Base-by-base conservation (phyloP, 2,113 vertebrate genomes). In the Phalacrocorax aristotelis region DNA sequence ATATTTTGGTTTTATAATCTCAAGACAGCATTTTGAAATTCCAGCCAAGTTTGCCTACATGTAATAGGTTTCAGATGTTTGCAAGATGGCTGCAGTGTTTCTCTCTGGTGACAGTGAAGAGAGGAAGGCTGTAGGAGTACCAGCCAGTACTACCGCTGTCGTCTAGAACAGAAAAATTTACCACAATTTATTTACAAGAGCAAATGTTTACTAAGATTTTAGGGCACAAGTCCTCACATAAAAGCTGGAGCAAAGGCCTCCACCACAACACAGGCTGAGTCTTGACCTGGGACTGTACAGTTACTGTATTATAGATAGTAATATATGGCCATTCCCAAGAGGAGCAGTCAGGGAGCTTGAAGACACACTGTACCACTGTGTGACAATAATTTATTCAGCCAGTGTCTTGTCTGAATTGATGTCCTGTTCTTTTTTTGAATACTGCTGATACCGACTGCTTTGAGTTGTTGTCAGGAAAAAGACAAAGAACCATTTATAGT, bases 401-500 rank as follows among this genome's bases (percentile, higher is more conserved):
- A 64, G 4, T 61, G 25, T 77, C 75, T 74, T 89, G 13, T 38
- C 69, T 72, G 54, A 95, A 82, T 26, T 89, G 54, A 74, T 76
- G 36, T 38, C 49, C 52, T 76, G 34, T 20, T 91, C 61, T 82
- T 93, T 93, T 89, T 58, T 29, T 49, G 42, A 93, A 26, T 57
- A 49, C 9, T 72, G 23, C 70, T 83, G 57, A 91, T 84, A 69
- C 48, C 54, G 57, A 46, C 21, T 91, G 30, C 32, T 97, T 95
- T 83, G 65, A 38, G 23, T 40, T 66, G 36, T 40, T 93, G 72
- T 64, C 72, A 93, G 61, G 34, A 68, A 92, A 78, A 92, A 89
- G 55, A 95, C 52, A 92, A 89, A 95, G n/a, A 49, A n/a, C 3
- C 12, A 32, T 65, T 85, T 77, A 80, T 38, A 51, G 29, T 87